Evolutionary conservation across 2,113 vertebrate genomes (phyloP), one percentile per base, ranked within the genome.

Genomic region (Loxodonta africana): DNA sequence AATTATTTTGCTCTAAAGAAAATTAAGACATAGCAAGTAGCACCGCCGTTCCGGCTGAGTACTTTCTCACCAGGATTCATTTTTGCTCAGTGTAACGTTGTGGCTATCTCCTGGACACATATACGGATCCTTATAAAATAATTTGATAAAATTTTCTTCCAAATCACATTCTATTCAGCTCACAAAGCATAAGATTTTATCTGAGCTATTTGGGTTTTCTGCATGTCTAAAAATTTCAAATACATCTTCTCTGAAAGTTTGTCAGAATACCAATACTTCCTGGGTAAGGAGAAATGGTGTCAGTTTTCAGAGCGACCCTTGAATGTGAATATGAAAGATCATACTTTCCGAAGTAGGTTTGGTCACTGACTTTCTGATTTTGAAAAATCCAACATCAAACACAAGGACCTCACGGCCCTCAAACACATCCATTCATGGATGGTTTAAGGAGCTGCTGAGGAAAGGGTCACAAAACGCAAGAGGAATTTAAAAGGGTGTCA

Each of bases 1-100:
- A 71, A 83, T 63, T 83, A 93, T 88, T 95, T 44, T 82, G 9
- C 11, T 88, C 63, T 90, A 11, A 80, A 81, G 60, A 94, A 80
- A 90, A 77, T 69, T 65, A 89, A 93, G 69, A 53, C 28, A 73
- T 6, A 94, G 33, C 33, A 83, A 83, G 26, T 8, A 71, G n/a
- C 12, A 76, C 65, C 90, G 18, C 82, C 6, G 21, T 33, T 83
- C 1, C 17, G 41, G 37, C 6, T 62, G 7, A 90, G 6, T 4
- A 62, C 30, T 3, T 23, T 91, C 77, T 93, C 18, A 33, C 23
- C 51, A 76, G 57, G 5, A 69, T 89, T 92, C 33, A 67, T 44
- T 76, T 89, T 88, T 8, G 73, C 15, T 86, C 18, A 11, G 6
- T 89, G 6, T 89, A 87, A 85, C 9, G 76, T n/a, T 91, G 28